Base-by-base conservation (phyloP, 2,797 vertebrate species). In the Stomatorhinus walkeri region DNA sequence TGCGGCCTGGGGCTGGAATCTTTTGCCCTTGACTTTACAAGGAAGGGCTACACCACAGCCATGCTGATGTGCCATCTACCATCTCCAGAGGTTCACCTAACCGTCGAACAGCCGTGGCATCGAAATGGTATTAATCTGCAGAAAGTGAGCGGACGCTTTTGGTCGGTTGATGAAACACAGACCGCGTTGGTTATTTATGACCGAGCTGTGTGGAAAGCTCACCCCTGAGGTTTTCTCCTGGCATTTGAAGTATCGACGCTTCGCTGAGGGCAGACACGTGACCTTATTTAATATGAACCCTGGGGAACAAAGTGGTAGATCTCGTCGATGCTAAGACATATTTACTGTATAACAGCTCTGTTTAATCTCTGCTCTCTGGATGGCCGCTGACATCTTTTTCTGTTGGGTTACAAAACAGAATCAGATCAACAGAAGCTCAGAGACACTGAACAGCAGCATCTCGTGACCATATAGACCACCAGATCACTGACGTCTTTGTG, bases 271-370 rank as follows among this genome's bases (percentile, higher is more conserved):
- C 51, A 6, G 87, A 88, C 19, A 88, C 22, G 52, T 84, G 52
- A 84, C 88, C 52, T 64, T 52, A 83, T 84, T 88, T 84, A 88
- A 84, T 84, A 52, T 85, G 52, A 88, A 43, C 87, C 87, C 40
- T 51, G 51, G 87, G 76, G 72, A 88, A 22, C 72, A 56, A 76
- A 88, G 43, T 46, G 72, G 49, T 76, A 56, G 72, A 79, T 36
- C n/a, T 51, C 3, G 68, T 12, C 46, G 40, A 43, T 28, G 51
- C 36, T 59, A n/a, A 36, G 68, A 81, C 36, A 88, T 56, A 79
- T 88, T 43, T 81, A 88, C 68, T 40, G 68, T 76, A 3, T 76
- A 81, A 46, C 36, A 46, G 76, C 76, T 43, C 76, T 81, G 76
- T 43, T 81, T 81, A 46, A 46, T 81, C 16, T n/a, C 76, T 46